Evolutionary conservation across 2,113 vertebrate species (phyloP).

Genomic region (Vidua chalybeata): DNA sequence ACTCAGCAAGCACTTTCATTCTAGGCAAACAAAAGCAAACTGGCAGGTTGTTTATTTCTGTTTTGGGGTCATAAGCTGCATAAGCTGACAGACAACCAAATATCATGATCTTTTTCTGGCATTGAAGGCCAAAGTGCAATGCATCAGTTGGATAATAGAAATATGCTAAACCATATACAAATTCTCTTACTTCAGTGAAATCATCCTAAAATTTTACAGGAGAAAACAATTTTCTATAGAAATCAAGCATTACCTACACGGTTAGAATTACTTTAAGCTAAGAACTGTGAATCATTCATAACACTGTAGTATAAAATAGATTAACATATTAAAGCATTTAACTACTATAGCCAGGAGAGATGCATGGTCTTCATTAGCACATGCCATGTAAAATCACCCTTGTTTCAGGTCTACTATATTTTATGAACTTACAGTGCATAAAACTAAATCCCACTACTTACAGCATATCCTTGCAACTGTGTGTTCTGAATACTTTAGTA

Average conservation of each 20-base stretch:
- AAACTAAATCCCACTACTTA: not conserved
- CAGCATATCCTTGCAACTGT: not conserved
- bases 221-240: not conserved
- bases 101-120: not conserved
- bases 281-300: constrained; percentile 7
- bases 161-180: not conserved
- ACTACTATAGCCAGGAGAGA: not conserved
- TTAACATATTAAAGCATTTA: constrained; percentile 20
- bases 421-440: not conserved
- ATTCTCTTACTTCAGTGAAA: not conserved
- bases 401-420: constrained; percentile 10
- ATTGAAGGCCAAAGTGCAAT: not conserved
- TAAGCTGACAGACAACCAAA: not conserved
- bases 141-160: not conserved
- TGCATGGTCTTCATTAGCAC: not conserved
- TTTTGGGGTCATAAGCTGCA: not conserved
- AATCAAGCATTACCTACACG: not conserved
- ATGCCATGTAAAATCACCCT: not conserved
- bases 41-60: constrained; percentile 24
- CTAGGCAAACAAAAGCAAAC: not conserved
- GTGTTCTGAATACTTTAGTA: constrained; percentile 4
- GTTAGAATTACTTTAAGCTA: not conserved
- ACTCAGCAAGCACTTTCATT: not conserved
- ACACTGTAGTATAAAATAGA: not conserved
- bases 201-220: not conserved